phyloP scores from a whole-genome alignment of 2,888 invertebrate genomes.

The Linyphia triangularis region DNA sequence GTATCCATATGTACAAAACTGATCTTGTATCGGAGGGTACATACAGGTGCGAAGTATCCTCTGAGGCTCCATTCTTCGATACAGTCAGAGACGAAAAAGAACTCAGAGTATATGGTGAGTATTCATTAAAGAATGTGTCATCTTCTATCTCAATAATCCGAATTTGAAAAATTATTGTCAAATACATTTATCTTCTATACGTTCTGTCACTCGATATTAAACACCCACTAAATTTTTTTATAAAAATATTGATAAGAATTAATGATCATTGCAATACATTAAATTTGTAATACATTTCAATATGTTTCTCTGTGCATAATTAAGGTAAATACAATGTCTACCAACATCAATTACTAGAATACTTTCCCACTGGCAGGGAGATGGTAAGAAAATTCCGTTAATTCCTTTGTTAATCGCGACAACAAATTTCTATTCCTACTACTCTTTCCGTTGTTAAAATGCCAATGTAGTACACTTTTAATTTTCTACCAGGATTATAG shows the following conservation, averaged over 20 bases:
- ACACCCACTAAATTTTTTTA: too few relatives aligned
- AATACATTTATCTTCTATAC: too few relatives aligned
- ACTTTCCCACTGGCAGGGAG: neutral
- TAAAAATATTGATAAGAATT: too few relatives aligned
- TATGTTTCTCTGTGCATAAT: too few relatives aligned
- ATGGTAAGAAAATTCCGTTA: neutral
- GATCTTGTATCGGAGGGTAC: conserved; percentile 75
- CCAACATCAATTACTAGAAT: neutral
- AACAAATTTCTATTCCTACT: conserved; percentile 10
- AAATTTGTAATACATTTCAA: too few relatives aligned
- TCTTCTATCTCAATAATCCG: too few relatives aligned
- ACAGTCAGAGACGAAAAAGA: conserved; percentile 76
- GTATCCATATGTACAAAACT: conserved; percentile 73
- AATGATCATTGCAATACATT: too few relatives aligned
- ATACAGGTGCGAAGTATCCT: conserved; percentile 76
- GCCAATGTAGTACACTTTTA: neutral
- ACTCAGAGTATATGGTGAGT: conserved; percentile 76
- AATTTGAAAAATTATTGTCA: too few relatives aligned
- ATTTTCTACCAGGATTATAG: neutral
- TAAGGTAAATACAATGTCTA: too few relatives aligned
- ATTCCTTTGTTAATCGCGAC: conserved; percentile 23
- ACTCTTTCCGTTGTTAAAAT: neutral
- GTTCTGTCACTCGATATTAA: too few relatives aligned
- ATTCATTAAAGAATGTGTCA: too few relatives aligned
- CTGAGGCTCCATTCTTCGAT: conserved; percentile 76